Evolutionary conservation across 2,113 vertebrate genomes (phyloP), one percentile per base, ranked within the genome.

Genomic region (Centropus unirufus): DNA sequence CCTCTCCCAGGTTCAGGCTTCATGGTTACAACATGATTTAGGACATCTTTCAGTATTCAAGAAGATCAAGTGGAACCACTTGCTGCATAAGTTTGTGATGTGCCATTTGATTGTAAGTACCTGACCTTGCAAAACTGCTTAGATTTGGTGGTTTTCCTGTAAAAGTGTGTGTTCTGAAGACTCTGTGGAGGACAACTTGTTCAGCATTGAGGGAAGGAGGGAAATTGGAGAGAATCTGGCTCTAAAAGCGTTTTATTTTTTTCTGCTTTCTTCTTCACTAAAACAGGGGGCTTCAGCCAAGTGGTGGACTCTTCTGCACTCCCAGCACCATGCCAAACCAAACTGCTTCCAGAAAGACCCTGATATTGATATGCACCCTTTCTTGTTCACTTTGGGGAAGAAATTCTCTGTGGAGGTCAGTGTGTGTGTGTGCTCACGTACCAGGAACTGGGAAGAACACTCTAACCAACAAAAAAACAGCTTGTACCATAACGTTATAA

Each of bases 391-490:
- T 91, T 9, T 98, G 97, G 96, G 97, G 67, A 92, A 98, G 94
- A 95, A 97, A 59, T 97, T 98, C 2, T 97, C 98, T 2, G 97
- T 98, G 83, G 98, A 98, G 98, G 98, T 98, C 80, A 98, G 98
- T 72, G 57, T 27, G 17, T 30, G 12, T 23, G 44, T 8, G 36
- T 36, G 6, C 27, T 42, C 5, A 1, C 1, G 4, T 36, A 34
- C 36, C 22, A 58, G 62, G 32, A 52, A 14, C 49, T 32, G 89
- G 34, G 10, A 75, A 70, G 64, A 66, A 58, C 42, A 12, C 9
- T 7, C 30, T 57, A 18, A 17, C 19, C 42, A 36, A 47, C 5
- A 78, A 22, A 54, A 70, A 57, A 3, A n/a, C 0, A 0, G n/a
- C n/a, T 4, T 32, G 15, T 14, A 13, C 20, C 7, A 1, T 30